Base-by-base conservation (phyloP, 1,140 invertebrate genomes). In the Drosophila malerkotliana region DNA sequence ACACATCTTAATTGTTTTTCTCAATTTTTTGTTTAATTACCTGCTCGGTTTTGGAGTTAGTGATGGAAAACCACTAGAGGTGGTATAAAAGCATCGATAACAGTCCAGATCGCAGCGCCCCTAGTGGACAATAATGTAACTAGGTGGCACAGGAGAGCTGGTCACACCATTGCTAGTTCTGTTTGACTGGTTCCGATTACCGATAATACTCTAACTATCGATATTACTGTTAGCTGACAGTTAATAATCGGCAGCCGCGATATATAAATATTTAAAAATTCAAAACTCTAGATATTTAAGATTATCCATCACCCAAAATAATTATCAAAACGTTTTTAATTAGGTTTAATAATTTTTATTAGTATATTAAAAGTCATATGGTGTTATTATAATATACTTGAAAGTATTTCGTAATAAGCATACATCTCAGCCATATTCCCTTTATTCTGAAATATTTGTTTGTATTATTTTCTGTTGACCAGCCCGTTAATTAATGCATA, bases 311-410 rank as follows among this genome's bases (percentile, higher is more conserved):
- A 2, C 5, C 4, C n/a, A 2, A 1, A 45, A 44, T 30, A 45
- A 14, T 3, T 26, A 14, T 15, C 12, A 8, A 77, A 18, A 26
- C 3, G 15, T 1, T 10, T 14, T 24, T n/a, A 30, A 6, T 14
- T 82, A 88, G 82, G 83, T 82, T 85, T 88, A 85, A 82, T 85
- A 82, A 76, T 82, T 62, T 85, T 85, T 85, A 85, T 85, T 87
- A 85, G 82, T 72, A 82, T 82, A 72, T 82, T 85, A 85, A 87
- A 85, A 85, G 82, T 87, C 81, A 85, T 85, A 87, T 85, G 82
- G 78, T 85, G 82, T 85, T 87, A 78, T 87, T 76, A 85, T 85
- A 87, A 78, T 75, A 78, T 87, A 69, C 71, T 84, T 87, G 83
- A 85, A 82, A 71, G 78, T 85, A 82, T 78, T 82, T 85, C 74